Evolutionary conservation across 2,888 invertebrate species (phyloP).

Genomic region (Ornithoptera alexandrae): DNA sequence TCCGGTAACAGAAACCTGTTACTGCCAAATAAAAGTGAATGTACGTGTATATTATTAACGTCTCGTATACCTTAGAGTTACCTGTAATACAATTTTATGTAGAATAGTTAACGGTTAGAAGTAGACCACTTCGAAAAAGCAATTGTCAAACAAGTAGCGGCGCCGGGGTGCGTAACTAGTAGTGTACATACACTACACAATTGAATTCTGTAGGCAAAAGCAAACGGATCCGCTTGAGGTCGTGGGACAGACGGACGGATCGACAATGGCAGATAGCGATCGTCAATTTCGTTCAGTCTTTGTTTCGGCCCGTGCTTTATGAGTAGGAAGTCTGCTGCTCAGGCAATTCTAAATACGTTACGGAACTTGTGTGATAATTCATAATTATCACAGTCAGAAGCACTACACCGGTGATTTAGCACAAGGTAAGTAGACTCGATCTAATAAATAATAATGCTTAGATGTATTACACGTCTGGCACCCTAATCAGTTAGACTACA

Average conservation of each 20-base stretch:
- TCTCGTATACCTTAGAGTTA: too few species aligned
- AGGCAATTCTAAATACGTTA: constrained; percentile 17
- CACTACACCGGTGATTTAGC: constrained; percentile 9
- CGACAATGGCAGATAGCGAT: constrained; percentile 57
- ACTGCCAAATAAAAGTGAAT: too few species aligned
- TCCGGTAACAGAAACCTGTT: too few species aligned
- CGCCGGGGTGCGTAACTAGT: neutral
- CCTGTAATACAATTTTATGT: too few species aligned
- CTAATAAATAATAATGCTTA: too few species aligned
- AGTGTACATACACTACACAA: constrained; percentile 43
- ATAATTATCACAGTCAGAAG: constrained; percentile 15
- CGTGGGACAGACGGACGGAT: constrained; percentile 59
- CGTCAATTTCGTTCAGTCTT: constrained; percentile 66
- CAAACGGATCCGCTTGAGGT: constrained; percentile 58
- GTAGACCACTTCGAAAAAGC: too few species aligned
- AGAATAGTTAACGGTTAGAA: too few species aligned
- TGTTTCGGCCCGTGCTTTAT: constrained; percentile 48
- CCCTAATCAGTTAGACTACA: neutral
- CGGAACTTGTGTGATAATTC: constrained; percentile 24
- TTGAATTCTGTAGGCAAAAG: constrained; percentile 57
- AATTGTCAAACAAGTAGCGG: neutral
- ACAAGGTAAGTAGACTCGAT: neutral
- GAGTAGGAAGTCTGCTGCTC: constrained; percentile 43
- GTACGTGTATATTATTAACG: too few species aligned
- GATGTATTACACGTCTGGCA: neutral